Conservation (phyloP, 2,797 vertebrate species). For the Ctenopoma multispine region DNA sequence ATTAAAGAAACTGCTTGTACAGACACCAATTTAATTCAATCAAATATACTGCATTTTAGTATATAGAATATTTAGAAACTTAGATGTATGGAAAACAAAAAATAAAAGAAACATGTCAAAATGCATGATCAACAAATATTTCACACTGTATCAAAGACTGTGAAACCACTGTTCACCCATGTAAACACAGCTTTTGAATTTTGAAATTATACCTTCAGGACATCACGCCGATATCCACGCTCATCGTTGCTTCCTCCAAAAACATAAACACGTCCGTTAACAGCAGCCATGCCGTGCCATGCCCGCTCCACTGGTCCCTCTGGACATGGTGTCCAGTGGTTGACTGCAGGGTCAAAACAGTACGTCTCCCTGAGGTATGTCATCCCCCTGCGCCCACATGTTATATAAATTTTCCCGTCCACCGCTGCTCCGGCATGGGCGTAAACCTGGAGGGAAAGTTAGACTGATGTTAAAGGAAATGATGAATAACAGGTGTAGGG, state of each 20-base stretch:
- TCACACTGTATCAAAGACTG: not conserved
- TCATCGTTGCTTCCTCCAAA: constrained; percentile 96
- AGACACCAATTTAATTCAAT: not conserved
- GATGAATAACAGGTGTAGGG: not conserved
- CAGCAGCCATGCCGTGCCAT: constrained; percentile 93
- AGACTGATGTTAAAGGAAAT: not conserved
- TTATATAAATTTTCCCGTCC: constrained; percentile 92
- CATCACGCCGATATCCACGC: constrained; percentile 89
- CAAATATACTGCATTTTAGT: too few relatives aligned
- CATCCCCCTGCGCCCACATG: constrained; percentile 90
- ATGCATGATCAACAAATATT: not conserved
- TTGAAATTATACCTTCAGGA: constrained; percentile 83
- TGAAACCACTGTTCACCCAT: not conserved
- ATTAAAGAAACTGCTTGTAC: not conserved
- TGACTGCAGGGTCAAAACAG: constrained; percentile 88
- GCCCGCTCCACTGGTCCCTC: constrained; percentile 91
- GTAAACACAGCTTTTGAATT: constrained; percentile 1
- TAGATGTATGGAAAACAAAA: not conserved
- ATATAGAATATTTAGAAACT: not conserved
- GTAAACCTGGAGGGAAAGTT: constrained; percentile 86
- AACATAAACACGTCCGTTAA: constrained; percentile 89
- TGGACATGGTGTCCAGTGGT: constrained; percentile 87
- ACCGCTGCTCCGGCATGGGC: constrained; percentile 91
- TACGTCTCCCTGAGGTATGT: constrained; percentile 92
- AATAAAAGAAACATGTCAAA: not conserved